Percentiles rank a stretch among this genome's conserved stretches.
Evolutionary conservation across 1,140 invertebrate species (phyloP).

Genomic region (Leptinotarsa lineolata): DNA sequence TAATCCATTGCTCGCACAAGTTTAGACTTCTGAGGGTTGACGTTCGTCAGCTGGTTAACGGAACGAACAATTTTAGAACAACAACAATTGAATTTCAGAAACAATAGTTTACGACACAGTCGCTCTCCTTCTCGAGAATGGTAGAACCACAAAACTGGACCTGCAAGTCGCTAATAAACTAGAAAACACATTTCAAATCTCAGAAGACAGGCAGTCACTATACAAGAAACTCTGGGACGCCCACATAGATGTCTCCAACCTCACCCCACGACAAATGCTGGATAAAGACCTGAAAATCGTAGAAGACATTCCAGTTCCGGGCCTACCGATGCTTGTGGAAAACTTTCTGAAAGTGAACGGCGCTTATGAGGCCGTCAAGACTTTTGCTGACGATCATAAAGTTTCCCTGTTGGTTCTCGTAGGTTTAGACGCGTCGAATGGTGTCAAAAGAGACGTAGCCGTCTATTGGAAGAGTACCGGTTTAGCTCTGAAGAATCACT

Average conservation of each 20-base stretch:
- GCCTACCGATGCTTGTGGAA: conserved; percentile 59
- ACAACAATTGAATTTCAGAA: not conserved
- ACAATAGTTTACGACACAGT: conserved; percentile 73
- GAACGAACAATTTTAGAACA: too few species aligned
- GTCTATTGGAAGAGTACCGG: conserved; percentile 55
- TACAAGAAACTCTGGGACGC: conserved; percentile 54
- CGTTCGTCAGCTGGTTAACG: too few species aligned
- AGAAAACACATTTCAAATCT: conserved; percentile 30
- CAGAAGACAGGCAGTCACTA: conserved; percentile 18
- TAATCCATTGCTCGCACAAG: too few species aligned
- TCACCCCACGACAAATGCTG: conserved; percentile 57
- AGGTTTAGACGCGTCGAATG: conserved; percentile 59
- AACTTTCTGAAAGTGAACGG: conserved; percentile 59
- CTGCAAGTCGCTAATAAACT: conserved; percentile 57
- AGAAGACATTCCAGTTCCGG: conserved; percentile 55
- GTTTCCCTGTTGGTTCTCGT: conserved; percentile 58
- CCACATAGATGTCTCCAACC: conserved; percentile 55
- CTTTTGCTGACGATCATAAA: conserved; percentile 57
- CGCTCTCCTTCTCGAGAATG: conserved; percentile 66
- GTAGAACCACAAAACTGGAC: conserved; percentile 67
- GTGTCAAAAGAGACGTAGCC: conserved; percentile 60
- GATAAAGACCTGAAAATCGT: conserved; percentile 59
- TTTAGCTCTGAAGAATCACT: conserved; percentile 28
- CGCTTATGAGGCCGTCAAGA: conserved; percentile 55
- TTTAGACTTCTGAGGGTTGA: too few species aligned